Evolutionary conservation across 1,140 invertebrate species (phyloP), one percentile per base, ranked within the genome.

Genomic region (Caenorhabditis tropicalis): DNA sequence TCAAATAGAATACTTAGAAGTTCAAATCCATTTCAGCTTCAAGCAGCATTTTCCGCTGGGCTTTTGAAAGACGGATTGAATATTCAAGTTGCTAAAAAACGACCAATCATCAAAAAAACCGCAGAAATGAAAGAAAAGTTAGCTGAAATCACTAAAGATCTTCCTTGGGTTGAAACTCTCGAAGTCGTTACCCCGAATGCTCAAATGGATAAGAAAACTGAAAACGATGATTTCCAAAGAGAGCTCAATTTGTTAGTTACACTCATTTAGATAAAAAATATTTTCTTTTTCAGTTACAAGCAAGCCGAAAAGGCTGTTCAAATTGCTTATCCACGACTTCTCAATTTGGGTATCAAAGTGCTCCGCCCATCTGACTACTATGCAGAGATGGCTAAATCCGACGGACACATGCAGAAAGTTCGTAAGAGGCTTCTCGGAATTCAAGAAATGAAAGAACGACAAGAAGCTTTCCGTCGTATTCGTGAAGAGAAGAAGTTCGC

Each of bases 331-430:
- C 90, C 88, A 53, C 79, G 81, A 12, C 84, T 90, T 19, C 53
- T 88, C 21, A 81, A 81, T 31, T 21, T 88, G 15, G 83, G 84
- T 16, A 80, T 90, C 24, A 85, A 87, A 31, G 84, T 89, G 27
- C 70, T 87, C 29, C 87, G 90, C 5, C 98, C 98, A 0, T 95
- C 96, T 39, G 97, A 99, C 92, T 99, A 98, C 92, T 99, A 98
- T 93, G 98, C 97, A 0, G 95, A 99, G 93, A 99, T 99, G 98
- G 96, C 96, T 2, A 99, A 99, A 91, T 94, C 95, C 70, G 98
- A 99, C 92, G 93, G 94, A 51, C 98, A 99, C 87, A 99, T 99
- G 98, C 95, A 98, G 90, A 98, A 97, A 92, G 94, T 98, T 0
- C 93, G 96, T 70, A 93, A 95, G 89, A 95, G 95, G 89, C 91